Evolutionary conservation across 92 coral and sea anemone genomes (phyloP).

Genomic region (Parazoanthus atlanticus): DNA sequence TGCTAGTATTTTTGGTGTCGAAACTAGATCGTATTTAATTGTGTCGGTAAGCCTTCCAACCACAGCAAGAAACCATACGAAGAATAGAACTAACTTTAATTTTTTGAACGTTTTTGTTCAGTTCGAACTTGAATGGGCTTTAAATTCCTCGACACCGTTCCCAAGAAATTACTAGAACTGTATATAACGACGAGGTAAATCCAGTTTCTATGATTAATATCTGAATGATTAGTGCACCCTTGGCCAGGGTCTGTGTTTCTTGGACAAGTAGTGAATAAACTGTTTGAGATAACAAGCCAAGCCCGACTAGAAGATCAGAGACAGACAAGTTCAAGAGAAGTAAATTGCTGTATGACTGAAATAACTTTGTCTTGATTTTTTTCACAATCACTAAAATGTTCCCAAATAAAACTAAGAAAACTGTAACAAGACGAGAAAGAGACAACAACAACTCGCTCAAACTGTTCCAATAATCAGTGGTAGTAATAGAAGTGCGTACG

Average conservation of each 20-base stretch:
- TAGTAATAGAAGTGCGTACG: no score
- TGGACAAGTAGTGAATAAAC: background rate
- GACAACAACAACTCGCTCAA: background rate
- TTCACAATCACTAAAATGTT: background rate
- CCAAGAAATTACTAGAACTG: background rate
- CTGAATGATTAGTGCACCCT: background rate
- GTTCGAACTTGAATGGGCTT: conserved; percentile 1
- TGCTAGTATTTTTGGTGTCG: background rate
- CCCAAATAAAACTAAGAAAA: background rate
- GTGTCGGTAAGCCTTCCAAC: background rate
- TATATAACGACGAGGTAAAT: background rate
- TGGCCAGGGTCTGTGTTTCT: background rate
- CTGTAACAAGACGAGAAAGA: background rate
- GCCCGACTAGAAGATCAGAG: conserved; percentile 6
- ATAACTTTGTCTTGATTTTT: background rate
- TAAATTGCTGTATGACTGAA: background rate
- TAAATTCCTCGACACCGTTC: background rate
- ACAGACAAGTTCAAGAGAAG: conserved; percentile 2
- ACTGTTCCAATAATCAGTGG: no score
- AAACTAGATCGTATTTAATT: background rate
- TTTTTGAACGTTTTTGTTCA: background rate
- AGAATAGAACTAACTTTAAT: background rate
- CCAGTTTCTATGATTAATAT: background rate
- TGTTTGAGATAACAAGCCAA: background rate
- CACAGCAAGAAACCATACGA: background rate